phyloP scores from a whole-genome alignment of 2,797 vertebrate species.

The Gallinago solitaria region DNA sequence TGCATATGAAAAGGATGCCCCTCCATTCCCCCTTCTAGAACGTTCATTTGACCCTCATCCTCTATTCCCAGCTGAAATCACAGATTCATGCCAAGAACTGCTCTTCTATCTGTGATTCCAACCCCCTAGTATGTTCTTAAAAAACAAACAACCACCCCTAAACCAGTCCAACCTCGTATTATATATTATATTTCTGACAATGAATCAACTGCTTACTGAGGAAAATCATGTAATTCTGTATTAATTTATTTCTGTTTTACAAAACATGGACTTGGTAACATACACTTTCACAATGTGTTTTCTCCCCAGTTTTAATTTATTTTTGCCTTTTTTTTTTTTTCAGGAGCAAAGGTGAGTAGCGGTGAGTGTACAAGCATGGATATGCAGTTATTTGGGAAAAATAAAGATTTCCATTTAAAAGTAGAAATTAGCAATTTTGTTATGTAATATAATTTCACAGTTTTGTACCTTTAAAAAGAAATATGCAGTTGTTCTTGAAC shows the following conservation, averaged over 20 bases:
- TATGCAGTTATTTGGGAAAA: neutral
- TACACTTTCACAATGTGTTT: neutral
- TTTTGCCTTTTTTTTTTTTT: neutral
- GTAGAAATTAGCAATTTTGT: neutral
- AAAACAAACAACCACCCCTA: neutral
- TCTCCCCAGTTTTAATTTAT: neutral
- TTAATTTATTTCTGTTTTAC: neutral
- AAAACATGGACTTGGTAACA: neutral
- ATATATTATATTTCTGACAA: neutral
- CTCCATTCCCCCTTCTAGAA: neutral
- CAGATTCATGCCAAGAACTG: neutral
- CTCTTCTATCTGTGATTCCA: neutral
- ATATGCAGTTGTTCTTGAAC: slow-evolving; percentile 27
- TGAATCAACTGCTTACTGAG: neutral
- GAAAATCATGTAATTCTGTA: neutral
- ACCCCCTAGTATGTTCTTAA: neutral
- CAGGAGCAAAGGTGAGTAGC: neutral
- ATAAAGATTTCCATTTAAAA: neutral
- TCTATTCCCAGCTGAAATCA: neutral
- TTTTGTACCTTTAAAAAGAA: slow-evolving; percentile 52
- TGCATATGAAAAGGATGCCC: neutral
- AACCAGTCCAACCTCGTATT: neutral
- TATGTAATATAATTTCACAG: neutral
- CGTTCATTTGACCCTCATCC: neutral
- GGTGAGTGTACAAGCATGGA: neutral